Evolutionary conservation across 92 coral and sea anemone genomes (phyloP), one percentile per base, ranked within the genome.

Genomic region (Paramuricea clavata): DNA sequence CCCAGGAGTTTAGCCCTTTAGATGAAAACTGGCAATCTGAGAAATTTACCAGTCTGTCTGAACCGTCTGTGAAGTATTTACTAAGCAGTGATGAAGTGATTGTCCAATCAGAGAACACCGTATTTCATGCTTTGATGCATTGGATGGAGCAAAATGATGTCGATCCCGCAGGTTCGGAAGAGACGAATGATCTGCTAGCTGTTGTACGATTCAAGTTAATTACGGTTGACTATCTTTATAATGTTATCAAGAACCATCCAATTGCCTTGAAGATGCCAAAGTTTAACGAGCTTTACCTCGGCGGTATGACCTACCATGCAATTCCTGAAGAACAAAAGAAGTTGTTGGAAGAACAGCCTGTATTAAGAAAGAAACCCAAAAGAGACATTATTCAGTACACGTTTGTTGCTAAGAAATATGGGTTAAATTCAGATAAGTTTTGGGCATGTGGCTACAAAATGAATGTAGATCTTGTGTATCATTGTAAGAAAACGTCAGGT

Each of bases 11-110:
- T n/a, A n/a, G n/a, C n/a, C n/a, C n/a, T n/a, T n/a, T n/a, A n/a
- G n/a, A n/a, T n/a, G n/a, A n/a, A n/a, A n/a, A n/a, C n/a, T n/a
- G n/a, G n/a, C n/a, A n/a, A n/a, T n/a, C n/a, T n/a, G n/a, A n/a
- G n/a, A n/a, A n/a, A 61, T 61, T 61, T 30, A 23, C 12, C 9
- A 23, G 12, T 61, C 34, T 61, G 15, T 61, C 69, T 1, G 69
- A 61, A 30, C 69, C 69, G n/a, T 61, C 34, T 23, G 16, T 61
- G 69, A 61, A 30, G 31, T 61, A 23, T 30, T 61, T 61, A 61
- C 69, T 61, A 1, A 61, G 69, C 69, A 47, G 54, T 15, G 54
- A 47, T 47, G 54, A 47, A 12, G 7, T 47, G 54, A 47, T 47
- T 47, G 54, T 47, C 13, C 54, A 47, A 47, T 47, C 54, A 15